Conservation (phyloP, 2,797 vertebrate genomes). For the Microctenopoma stevenorrisi region DNA sequence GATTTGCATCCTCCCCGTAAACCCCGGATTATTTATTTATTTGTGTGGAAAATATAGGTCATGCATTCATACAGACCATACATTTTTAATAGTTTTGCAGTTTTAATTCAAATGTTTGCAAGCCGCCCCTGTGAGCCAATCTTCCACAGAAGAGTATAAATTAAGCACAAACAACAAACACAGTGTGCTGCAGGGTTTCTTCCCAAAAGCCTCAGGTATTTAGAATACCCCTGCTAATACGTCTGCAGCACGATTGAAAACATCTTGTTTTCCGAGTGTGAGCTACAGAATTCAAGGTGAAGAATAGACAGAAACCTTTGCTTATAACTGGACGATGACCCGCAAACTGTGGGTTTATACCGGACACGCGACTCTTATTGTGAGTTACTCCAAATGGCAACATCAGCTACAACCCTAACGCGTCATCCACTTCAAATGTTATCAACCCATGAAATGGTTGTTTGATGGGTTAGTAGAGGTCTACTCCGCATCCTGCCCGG, state of each 20-base stretch:
- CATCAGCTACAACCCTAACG: neutral
- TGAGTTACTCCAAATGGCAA: conserved; percentile 13
- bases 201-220: conserved; percentile 45
- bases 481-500: neutral
- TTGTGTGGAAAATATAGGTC: conserved; percentile 83
- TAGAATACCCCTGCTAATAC: conserved; percentile 46
- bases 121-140: conserved; percentile 61
- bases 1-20: conserved; percentile 74
- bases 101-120: conserved; percentile 77
- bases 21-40: conserved; percentile 83
- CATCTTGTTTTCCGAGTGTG: conserved; percentile 29
- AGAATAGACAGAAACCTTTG: conserved; percentile 26
- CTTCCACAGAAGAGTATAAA: conserved; percentile 59
- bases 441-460: neutral
- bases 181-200: conserved; percentile 34
- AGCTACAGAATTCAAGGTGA: conserved; percentile 33
- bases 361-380: neutral
- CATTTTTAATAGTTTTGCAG: conserved; percentile 83
- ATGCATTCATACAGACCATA: conserved; percentile 80
- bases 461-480: neutral
- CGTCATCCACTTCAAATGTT: neutral
- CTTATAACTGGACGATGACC: conserved; percentile 18
- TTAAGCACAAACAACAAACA: conserved; percentile 51
- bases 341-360: conserved; percentile 16
- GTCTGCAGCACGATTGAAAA: conserved; percentile 43